Evolutionary conservation across 2,888 invertebrate genomes (phyloP), one percentile per base, ranked within the genome.

Genomic region (Ernsta delagoae): DNA sequence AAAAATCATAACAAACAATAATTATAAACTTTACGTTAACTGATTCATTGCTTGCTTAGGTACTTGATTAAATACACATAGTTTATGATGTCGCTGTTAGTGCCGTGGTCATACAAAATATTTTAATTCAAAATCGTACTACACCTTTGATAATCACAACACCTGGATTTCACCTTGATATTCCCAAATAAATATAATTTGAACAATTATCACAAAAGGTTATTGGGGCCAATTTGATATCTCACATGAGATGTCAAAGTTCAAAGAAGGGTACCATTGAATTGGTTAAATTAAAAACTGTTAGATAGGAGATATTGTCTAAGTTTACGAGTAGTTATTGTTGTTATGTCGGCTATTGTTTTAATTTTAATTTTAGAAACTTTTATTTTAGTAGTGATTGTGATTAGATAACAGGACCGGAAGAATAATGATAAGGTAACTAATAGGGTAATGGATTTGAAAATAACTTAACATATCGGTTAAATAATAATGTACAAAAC

Each of bases 111-210:
- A 7, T 39, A 5, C 7, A 39, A 39, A 39, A 39, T 2, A 41
- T 41, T 24, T 9, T 9, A 7, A 24, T 56, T 34, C 2, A 57
- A n/a, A 57, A 36, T 12, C 1, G 1, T n/a, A n/a, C 56, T 7
- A n/a, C 56, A 57, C 36, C 31, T 24, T 9, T 1, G 8, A 39
- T 7, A 39, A 1, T 39, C 39, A 39, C 7, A 57, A 57, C 57
- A 45, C 57, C 41, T 65, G 70, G 88, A 88, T 86, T 87, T 85
- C 87, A 84, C 81, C 84, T 83, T 48, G 73, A 81, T 80, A 78
- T 84, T 84, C 83, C 75, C 83, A 84, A 79, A 71, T 74, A 57
- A 57, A 39, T 39, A 8, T 7, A 39, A 34, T 57, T 36, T 57
- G 57, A 57, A 36, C 39, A 57, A 39, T 57, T 57, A 57, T 75